Conservation (phyloP, 2,888 invertebrate genomes). For the Onchidella celtica region DNA sequence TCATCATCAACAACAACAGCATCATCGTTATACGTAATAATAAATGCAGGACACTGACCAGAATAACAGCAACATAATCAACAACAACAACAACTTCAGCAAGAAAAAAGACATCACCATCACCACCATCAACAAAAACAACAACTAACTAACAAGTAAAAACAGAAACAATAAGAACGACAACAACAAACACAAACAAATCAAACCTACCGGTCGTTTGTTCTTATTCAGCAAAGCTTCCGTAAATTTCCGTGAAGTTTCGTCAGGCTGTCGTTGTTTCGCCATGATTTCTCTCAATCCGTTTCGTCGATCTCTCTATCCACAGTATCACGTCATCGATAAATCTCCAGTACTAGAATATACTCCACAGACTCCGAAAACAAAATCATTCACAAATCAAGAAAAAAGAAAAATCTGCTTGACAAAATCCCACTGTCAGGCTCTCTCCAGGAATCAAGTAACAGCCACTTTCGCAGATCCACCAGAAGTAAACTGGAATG, state of each 20-base stretch:
- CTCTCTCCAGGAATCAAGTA: too few relatives aligned
- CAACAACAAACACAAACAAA: not conserved
- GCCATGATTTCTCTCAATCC: not conserved
- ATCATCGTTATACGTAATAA: too few relatives aligned
- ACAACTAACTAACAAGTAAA: not conserved
- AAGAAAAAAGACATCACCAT: not conserved
- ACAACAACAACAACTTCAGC: not conserved
- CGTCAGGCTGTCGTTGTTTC: constrained; percentile 37
- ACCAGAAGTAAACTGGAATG: too few relatives aligned
- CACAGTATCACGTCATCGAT: not conserved
- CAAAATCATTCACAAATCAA: too few relatives aligned
- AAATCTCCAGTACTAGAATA: not conserved
- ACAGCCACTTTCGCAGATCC: too few relatives aligned
- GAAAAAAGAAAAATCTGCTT: too few relatives aligned
- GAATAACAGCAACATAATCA: not conserved
- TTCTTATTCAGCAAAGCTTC: constrained; percentile 44
- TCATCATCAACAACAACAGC: too few relatives aligned
- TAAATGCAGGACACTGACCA: not conserved
- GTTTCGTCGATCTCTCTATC: not conserved
- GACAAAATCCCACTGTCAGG: too few relatives aligned
- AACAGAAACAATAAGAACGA: not conserved
- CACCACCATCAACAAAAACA: not conserved
- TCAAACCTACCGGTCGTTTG: constrained; percentile 26
- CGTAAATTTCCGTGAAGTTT: constrained; percentile 40
- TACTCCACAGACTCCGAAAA: not conserved